These are phyloP conservation scores for Pardosa pseudoannulata DNA, from an alignment of 2,888 invertebrate genomes.

Conservation along the genomic window DNA sequence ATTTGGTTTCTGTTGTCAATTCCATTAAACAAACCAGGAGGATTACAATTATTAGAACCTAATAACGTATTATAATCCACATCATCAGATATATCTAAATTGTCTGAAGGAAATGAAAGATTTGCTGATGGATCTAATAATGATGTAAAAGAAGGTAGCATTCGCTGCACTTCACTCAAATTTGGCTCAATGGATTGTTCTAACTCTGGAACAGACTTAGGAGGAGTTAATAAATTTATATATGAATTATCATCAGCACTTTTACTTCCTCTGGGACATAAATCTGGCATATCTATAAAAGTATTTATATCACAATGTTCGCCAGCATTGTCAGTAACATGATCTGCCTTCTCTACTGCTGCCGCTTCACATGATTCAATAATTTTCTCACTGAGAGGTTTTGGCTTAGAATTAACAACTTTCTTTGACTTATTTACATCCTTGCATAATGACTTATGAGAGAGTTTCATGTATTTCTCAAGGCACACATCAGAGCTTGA, in stretches of 20 bases:
- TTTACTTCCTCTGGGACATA: conserved; percentile 33
- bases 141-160: conserved; percentile 59
- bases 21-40: neutral
- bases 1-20: neutral
- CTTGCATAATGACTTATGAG: conserved; percentile 42
- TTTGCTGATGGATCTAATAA: conserved; percentile 28
- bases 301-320: conserved; percentile 28
- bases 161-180: conserved; percentile 43
- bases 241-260: conserved; percentile 36
- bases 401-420: conserved; percentile 49
- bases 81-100: neutral
- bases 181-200: conserved; percentile 12
- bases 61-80: neutral
- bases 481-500: conserved; percentile 74
- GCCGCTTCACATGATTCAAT: conserved; percentile 31
- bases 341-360: conserved; percentile 19
- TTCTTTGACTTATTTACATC: conserved; percentile 51
- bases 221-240: conserved; percentile 57
- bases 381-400: conserved; percentile 43
- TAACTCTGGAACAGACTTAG: conserved; percentile 57
- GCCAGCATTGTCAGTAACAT: neutral
- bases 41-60: neutral
- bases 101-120: neutral
- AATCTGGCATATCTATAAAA: conserved; percentile 32
- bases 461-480: conserved; percentile 73